Percentiles rank a stretch among this genome's conserved stretches.
Conservation (phyloP, 1,140 invertebrate species). For the Subanguina moxae region DNA sequence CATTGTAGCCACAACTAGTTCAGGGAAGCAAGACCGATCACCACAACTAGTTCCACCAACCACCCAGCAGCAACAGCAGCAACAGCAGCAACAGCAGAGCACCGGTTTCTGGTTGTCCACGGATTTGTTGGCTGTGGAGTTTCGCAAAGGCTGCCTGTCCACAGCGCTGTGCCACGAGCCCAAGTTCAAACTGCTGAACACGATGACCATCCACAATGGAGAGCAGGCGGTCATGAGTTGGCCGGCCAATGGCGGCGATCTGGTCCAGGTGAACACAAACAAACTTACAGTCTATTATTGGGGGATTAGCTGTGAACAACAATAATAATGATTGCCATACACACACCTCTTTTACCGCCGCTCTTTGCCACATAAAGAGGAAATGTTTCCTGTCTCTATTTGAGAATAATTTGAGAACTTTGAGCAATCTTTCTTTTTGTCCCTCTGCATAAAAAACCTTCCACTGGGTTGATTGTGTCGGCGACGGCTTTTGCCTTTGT, state of each 20-base stretch:
- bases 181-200: slow-evolving; percentile 22
- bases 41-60: not conserved
- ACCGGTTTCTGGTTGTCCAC: slow-evolving; percentile 28
- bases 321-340: too few relatives aligned
- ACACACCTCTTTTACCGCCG: slow-evolving; percentile 1
- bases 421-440: not conserved
- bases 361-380: not conserved
- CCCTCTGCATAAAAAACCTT: not conserved
- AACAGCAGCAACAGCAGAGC: not conserved
- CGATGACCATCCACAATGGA: slow-evolving; percentile 27
- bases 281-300: too few relatives aligned
- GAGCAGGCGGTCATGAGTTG: slow-evolving; percentile 27
- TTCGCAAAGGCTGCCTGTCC: slow-evolving; percentile 31
- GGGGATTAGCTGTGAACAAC: too few relatives aligned
- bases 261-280: not conserved
- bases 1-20: too few relatives aligned
- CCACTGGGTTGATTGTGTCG: not conserved
- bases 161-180: slow-evolving; percentile 36
- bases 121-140: slow-evolving; percentile 29
- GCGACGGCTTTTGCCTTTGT: slow-evolving; percentile 4
- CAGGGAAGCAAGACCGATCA: not conserved
- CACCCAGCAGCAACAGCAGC: not conserved
- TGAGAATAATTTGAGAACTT: too few relatives aligned
- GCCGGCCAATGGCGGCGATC: slow-evolving; percentile 23
- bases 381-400: too few relatives aligned